Evolutionary conservation across 64 coral and sea anemone species (phyloP).

Genomic region (Stichodactyla mertensii): DNA sequence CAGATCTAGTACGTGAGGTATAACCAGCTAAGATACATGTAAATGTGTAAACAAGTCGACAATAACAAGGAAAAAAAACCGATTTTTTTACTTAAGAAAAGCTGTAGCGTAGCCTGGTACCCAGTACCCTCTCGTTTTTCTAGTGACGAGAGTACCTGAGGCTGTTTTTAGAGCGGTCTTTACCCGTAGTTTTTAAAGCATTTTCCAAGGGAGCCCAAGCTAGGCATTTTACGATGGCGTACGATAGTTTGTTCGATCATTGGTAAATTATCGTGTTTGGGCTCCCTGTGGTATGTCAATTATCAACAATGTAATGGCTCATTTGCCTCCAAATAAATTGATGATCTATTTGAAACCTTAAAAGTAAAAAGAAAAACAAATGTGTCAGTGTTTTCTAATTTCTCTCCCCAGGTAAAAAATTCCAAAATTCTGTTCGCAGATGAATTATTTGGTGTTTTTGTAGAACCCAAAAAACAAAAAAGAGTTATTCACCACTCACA

Average conservation of each 20-base stretch:
- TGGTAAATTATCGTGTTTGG: background rate
- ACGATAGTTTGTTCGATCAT: background rate
- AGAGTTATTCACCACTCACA: too few species aligned
- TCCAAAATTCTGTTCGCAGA: too few species aligned
- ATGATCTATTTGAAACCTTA: constrained; percentile 3
- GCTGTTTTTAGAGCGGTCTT: background rate
- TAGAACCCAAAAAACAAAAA: too few species aligned
- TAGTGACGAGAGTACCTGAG: background rate
- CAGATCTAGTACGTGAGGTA: background rate
- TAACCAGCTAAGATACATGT: background rate
- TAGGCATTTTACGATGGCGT: background rate
- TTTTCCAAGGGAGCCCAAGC: background rate
- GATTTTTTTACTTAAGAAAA: background rate
- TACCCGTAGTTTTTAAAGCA: background rate
- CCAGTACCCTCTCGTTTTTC: background rate
- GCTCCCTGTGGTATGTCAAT: background rate
- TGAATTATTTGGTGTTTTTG: too few species aligned
- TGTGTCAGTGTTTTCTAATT: background rate
- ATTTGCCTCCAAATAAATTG: constrained; percentile 2
- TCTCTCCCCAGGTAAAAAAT: too few species aligned
- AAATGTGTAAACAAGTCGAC: background rate
- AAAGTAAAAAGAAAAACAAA: background rate
- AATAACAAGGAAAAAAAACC: background rate
- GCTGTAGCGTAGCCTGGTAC: background rate
- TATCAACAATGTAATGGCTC: constrained; percentile 4